Evolutionary conservation across 2,888 invertebrate genomes (phyloP), one percentile per base, ranked within the genome.

Genomic region (Cremastinae sp.): DNA sequence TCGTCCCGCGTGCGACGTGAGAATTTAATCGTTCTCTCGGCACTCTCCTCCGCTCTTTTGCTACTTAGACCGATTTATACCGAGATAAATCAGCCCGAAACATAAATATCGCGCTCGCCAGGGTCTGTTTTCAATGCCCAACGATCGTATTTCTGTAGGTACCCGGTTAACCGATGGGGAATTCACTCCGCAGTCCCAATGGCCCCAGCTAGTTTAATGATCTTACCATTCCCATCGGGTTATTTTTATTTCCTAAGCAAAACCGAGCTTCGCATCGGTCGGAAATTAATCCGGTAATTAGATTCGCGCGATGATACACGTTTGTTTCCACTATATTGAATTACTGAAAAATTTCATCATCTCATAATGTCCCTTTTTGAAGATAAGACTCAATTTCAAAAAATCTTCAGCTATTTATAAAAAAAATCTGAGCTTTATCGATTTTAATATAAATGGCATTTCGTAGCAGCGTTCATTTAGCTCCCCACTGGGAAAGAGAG

Each of bases 81-180:
- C 43, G 8, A 47, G 74, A 84, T 85, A 83, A 84, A 85, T 84
- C 83, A 83, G 77, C 64, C 55, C 62, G 68, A 66, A 78, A 78
- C 80, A 82, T 84, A 84, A 84, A 84, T 82, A 84, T 81, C 81
- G 69, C 68, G 49, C 70, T 66, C 43, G 43, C 49, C 43, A 49
- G 22, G 37, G 47, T 45, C 49, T 18, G 37, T 22, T 12, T 14
- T 9, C 45, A 7, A 18, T 49, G 20, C 39, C 41, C 41, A 41
- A 41, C 41, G 12, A 12, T 41, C 16, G 35, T 51, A 49, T 22
- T 16, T 39, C 22, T 70, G 37, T 37, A 45, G 28, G n/a, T n/a
- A n/a, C n/a, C 12, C n/a, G 10, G 12, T 66, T 71, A 70, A 75
- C 69, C 61, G 64, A 39, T 39, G 53, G 37, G 49, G 69, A 78